Evolutionary conservation across 1,140 invertebrate species (phyloP), one percentile per base, ranked within the genome.

Genomic region (Euglossa dilemma): DNA sequence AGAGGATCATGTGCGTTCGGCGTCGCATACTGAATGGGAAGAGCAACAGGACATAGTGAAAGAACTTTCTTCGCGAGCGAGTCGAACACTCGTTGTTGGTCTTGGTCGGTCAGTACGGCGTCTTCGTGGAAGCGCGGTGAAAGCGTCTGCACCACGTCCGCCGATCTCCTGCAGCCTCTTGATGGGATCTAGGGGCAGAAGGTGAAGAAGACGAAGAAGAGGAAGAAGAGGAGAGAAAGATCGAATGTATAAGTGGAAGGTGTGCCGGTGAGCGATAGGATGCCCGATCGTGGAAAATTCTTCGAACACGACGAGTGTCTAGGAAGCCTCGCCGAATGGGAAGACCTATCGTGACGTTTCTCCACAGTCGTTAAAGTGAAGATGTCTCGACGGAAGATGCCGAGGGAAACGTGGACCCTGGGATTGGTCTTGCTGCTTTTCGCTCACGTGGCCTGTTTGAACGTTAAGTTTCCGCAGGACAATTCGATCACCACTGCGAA

Each of bases 11-110:
- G 69, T 76, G 63, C 76, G 69, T 85, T 85, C 63, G 43, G 36
- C 59, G 36, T 57, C 57, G 75, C 84, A 74, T 80, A 83, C 67
- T 83, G 84, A 88, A 89, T 77, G 83, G 83, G 64, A 88, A 67
- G 59, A 54, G 59, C 74, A 85, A 88, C 80, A 74, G 76, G 75
- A 66, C 61, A 84, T 52, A 83, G 83, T 86, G 87, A 90, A 90
- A 90, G 87, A 93, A 93, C 92, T 93, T 93, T 93, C 92, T 92
- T 93, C 90, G 85, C 52, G 85, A 89, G 85, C 67, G 85, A 63
- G 61, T 86, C 75, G 85, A 91, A 84, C 84, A 80, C 64, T 50
- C 54, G 80, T 45, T 11, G 20, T 77, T 25, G 47, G 77, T 78
- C 73, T 77, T 70, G 83, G 64, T 89, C 67, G 81, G 72, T 84